Evolutionary conservation across 2,888 invertebrate species (phyloP), one percentile per base, ranked within the genome.

Genomic region (Eurytoma californica): DNA sequence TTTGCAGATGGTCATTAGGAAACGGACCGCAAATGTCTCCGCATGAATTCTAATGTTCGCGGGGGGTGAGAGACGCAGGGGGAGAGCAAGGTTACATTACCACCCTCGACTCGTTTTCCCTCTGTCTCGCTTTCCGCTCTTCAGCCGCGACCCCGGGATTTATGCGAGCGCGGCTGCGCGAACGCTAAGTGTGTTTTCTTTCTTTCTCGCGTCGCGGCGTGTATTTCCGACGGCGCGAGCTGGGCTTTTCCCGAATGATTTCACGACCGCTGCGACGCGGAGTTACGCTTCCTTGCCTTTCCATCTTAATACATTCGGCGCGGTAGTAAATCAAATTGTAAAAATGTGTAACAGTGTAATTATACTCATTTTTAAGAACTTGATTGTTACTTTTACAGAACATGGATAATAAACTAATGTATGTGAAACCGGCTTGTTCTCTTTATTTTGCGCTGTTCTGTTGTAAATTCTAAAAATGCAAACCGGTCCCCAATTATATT

Each of bases 1-100:
- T 89, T 90, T 87, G 86, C 86, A 85, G 84, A 84, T 85, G 87
- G 88, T 89, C 89, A 88, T 89, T 89, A 90, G 88, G 86, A 87
- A 84, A 86, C 85, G 86, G 86, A 87, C 89, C 89, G 86, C 88
- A 89, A 90, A 89, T 88, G 89, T 88, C 88, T 89, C 88, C 86
- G 88, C 89, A 88, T 89, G 89, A 89, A 90, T 89, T 89, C 89
- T 89, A 89, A 90, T 89, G 89, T 85, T 87, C 84, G 82, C 85
- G 47, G 39, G 63, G 16, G 63, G 7, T 4, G 77, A 18, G 60
- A 7, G 12, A 13, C 53, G 51, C 16, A 39, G 28, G 16, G 14
- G 60, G 57, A 53, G 53, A 18, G 79, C 75, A 80, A 78, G 80
- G 81, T 76, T 77, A 81, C 78, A 75, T 72, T 81, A 77, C 70